A percentile compares a stretch with the other conserved stretches of the same genome.
Evolutionary conservation across 2,888 invertebrate species (phyloP).

Genomic region (Drosophila heteroneura): DNA sequence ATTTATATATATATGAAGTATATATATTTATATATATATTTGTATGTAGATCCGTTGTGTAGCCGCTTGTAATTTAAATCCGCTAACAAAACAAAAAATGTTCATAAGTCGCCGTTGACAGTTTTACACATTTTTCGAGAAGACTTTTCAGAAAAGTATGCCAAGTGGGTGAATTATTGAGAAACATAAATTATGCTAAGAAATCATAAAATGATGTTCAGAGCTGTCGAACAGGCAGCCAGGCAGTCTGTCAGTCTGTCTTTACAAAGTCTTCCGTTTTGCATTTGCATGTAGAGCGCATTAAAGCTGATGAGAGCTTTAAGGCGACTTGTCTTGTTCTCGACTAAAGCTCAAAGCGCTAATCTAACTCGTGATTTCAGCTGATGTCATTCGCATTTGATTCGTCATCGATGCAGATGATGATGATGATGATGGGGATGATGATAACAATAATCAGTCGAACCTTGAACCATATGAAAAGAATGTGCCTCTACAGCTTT

Average conservation of each 20-base stretch:
- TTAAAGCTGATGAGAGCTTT: background rate
- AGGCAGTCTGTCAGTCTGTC: background rate
- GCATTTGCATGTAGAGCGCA: background rate
- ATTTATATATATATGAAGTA: background rate
- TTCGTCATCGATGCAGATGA: slow-evolving; percentile 52
- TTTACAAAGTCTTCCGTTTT: background rate
- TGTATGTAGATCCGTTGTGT: slow-evolving; percentile 1
- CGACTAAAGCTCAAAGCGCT: background rate
- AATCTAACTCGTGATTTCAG: slow-evolving; percentile 1
- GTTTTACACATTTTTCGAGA: slow-evolving; percentile 18
- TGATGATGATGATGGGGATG: slow-evolving; percentile 14
- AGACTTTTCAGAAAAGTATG: slow-evolving; percentile 1
- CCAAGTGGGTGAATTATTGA: slow-evolving; percentile 9
- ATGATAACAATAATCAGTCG: slow-evolving; percentile 40
- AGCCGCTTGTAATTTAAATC: slow-evolving; percentile 23
- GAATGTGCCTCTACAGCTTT: slow-evolving; percentile 17
- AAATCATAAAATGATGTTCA: slow-evolving; percentile 2
- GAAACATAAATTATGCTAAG: slow-evolving; percentile 12
- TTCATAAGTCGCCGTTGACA: slow-evolving; percentile 8
- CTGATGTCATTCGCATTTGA: slow-evolving; percentile 35
- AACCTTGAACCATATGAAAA: slow-evolving; percentile 55
- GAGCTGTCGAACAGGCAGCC: background rate
- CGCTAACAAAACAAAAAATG: slow-evolving; percentile 14
- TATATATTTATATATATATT: background rate
- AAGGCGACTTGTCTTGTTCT: background rate